Conservation (phyloP, 1,140 invertebrate species). For the Helicoverpa armigera region DNA sequence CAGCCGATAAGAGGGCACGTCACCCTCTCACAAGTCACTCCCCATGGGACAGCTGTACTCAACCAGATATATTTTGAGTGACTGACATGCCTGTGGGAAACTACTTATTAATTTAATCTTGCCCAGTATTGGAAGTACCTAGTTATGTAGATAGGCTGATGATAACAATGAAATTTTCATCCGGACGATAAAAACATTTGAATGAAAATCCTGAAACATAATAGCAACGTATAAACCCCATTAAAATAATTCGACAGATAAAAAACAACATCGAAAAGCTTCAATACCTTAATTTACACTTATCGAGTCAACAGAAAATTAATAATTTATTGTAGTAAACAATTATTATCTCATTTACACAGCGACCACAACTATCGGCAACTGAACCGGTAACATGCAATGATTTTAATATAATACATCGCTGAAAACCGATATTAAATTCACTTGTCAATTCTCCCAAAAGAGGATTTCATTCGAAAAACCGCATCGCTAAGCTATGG, state of each 20-base stretch:
- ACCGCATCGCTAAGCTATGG: conserved; percentile 76
- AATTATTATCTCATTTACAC: conserved; percentile 50
- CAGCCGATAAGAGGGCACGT: conserved; percentile 35
- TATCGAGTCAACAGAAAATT: conserved; percentile 10
- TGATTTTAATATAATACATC: conserved; percentile 64
- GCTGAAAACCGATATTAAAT: conserved; percentile 77
- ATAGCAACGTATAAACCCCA: no score
- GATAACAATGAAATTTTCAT: no score
- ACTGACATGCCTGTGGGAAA: neutral
- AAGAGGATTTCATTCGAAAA: conserved; percentile 82
- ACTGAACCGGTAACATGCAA: conserved; percentile 56
- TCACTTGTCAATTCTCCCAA: conserved; percentile 74
- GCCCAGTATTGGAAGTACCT: no score
- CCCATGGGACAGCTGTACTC: conserved; percentile 7
- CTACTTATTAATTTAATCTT: neutral
- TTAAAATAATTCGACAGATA: neutral
- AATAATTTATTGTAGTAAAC: conserved; percentile 2
- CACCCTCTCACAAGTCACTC: neutral
- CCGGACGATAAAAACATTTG: no score
- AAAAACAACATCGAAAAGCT: neutral
- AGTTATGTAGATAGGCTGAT: no score
- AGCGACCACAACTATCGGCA: conserved; percentile 47
- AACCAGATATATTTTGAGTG: conserved; percentile 3
- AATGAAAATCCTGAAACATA: no score
- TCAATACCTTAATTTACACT: neutral